These are phyloP conservation scores for Epizoanthus rinbou DNA, from an alignment of 92 coral and sea anemone genomes.

Conservation along the genomic window DNA sequence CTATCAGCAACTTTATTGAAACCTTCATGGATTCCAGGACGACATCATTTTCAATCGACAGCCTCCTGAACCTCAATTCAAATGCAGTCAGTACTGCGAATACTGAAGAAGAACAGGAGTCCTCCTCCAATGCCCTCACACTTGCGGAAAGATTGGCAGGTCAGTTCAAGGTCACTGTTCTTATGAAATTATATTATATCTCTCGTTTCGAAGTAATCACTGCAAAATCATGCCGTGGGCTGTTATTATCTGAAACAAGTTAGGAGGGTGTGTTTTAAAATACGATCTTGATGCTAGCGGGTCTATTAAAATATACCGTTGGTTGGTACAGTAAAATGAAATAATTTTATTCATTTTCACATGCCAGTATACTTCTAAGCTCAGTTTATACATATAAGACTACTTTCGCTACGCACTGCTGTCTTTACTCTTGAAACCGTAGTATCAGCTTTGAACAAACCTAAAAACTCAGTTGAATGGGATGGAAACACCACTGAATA, in stretches of 20 bases:
- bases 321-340: too few species aligned
- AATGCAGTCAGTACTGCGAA: not conserved
- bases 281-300: not conserved
- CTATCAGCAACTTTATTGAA: too few species aligned
- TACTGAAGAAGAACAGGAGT: not conserved
- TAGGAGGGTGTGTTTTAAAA: not conserved
- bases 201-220: not conserved
- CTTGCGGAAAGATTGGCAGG: constrained; percentile 48
- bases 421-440: too few species aligned
- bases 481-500: too few species aligned
- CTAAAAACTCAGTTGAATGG: too few species aligned
- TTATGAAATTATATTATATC: not conserved
- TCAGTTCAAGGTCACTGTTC: constrained; percentile 1
- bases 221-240: not conserved
- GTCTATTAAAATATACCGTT: too few species aligned
- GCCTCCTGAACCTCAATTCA: constrained; percentile 13
- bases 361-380: too few species aligned
- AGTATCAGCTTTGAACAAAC: too few species aligned
- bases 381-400: too few species aligned
- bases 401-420: too few species aligned
- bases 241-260: not conserved
- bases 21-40: constrained; percentile 19
- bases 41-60: constrained; percentile 18
- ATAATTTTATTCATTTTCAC: too few species aligned
- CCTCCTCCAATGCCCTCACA: constrained; percentile 34